Evolutionary conservation across 2,888 invertebrate species (phyloP).

Genomic region (Troglohyphantes excavatus): DNA sequence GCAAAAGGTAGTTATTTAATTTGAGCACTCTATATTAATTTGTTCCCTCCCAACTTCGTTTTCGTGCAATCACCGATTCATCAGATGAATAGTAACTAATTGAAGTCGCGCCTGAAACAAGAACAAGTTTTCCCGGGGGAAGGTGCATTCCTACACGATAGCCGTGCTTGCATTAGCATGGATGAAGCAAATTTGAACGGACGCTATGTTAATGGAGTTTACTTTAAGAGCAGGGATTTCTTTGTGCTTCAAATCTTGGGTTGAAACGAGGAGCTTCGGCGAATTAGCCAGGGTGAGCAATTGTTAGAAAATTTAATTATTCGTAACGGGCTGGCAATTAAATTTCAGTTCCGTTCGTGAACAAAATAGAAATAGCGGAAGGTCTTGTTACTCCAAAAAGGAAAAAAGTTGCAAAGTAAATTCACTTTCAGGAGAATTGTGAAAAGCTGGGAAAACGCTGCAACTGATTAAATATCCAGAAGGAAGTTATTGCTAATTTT

Average conservation of each 20-base stretch:
- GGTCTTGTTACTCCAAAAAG: no score
- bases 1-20: conserved; percentile 25
- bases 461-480: no score
- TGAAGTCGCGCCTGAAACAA: no score
- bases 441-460: not conserved
- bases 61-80: no score
- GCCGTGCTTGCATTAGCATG: conserved; percentile 37
- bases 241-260: conserved; percentile 41
- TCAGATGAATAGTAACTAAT: conserved; percentile 64
- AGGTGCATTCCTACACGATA: conserved; percentile 49
- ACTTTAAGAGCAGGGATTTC: conserved; percentile 38
- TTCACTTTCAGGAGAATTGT: no score
- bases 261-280: conserved; percentile 3
- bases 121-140: conserved; percentile 48
- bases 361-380: no score
- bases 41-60: conserved; percentile 49
- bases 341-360: not conserved
- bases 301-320: conserved; percentile 57
- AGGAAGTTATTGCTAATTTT: no score
- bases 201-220: conserved; percentile 53
- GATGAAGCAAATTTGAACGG: conserved; percentile 34
- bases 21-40: conserved; percentile 67
- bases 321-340: conserved; percentile 50
- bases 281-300: conserved; percentile 11
- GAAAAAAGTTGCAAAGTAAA: no score